Base-by-base conservation (phyloP, 2,113 vertebrate genomes). In the Psophia crepitans region DNA sequence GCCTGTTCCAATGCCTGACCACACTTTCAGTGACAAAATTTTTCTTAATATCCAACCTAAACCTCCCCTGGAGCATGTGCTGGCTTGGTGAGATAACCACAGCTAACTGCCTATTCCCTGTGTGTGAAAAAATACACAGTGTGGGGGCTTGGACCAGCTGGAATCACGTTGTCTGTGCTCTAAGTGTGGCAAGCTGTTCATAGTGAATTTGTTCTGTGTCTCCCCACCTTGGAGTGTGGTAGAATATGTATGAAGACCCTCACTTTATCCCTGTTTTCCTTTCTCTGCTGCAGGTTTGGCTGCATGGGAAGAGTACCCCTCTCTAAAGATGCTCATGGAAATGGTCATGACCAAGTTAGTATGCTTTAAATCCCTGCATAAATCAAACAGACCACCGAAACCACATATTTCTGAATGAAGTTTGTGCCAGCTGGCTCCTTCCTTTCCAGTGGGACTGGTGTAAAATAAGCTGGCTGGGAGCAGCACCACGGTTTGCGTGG, bases 281-380 rank as follows among this genome's bases (percentile, higher is more conserved):
- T 60, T 90, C 51, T 84, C 8, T 91, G 79, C 60, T 90, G 41
- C 82, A 99, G 99, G 99, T 81, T 93, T 99, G 95, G 98, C 99
- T 49, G 99, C 99, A 2, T 99, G 99, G 99, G 99, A 99, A 76
- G 99, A 99, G 64, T 99, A 99, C 90, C 99, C 99, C 8, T 99
- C 99, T 1, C 97, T 99, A 24, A 99, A 99, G 98, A 99, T 99
- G 99, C 99, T 99, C 44, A 99, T 99, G 99, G 99, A 99, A 96
- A 99, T 99, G 99, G 99, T 99, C 81, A 99, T 99, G 99, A 99
- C 99, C 65, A 99, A 99, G 99, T 99, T 93, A 97, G 98, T 57
- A 13, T 27, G 6, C 3, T 78, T 78, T 89, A 89, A 87, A 93
- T 93, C 22, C 20, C 28, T 84, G 33, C 3, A 1, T 43, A 44